Conservation (phyloP, 2,888 invertebrate species). For the Tenthredo scrophulariae region DNA sequence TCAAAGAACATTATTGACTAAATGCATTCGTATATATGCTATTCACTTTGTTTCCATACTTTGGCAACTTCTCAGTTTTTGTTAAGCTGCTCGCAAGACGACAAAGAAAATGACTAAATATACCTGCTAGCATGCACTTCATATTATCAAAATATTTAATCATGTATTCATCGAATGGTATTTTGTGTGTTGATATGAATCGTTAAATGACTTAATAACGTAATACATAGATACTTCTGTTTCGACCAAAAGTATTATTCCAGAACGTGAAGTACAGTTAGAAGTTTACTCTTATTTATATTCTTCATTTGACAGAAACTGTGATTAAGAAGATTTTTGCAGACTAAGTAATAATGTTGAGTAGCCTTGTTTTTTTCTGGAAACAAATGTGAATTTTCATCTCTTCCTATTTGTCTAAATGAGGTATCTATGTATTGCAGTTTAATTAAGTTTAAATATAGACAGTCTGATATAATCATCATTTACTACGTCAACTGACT, state of each 20-base stretch:
- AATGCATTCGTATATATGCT: slow-evolving; percentile 10
- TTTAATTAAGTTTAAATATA: not conserved
- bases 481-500: not conserved
- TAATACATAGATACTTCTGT: slow-evolving; percentile 8
- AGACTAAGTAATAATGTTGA: not conserved
- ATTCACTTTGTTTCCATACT: not conserved
- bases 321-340: not conserved
- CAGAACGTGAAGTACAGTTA: not conserved
- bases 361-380: not conserved
- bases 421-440: slow-evolving; percentile 1
- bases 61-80: not conserved
- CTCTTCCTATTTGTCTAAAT: not conserved
- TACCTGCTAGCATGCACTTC: not conserved
- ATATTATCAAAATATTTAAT: not conserved
- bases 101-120: not conserved
- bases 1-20: not conserved
- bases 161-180: not conserved
- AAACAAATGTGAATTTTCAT: not conserved
- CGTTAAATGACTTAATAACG: not conserved
- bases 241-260: not conserved
- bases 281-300: not conserved
- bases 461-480: not conserved
- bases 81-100: not conserved
- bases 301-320: not conserved
- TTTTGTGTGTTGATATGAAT: not conserved